Evolutionary conservation across 2,888 invertebrate genomes (phyloP), one percentile per base, ranked within the genome.

Genomic region (Leptinotarsa juncta): DNA sequence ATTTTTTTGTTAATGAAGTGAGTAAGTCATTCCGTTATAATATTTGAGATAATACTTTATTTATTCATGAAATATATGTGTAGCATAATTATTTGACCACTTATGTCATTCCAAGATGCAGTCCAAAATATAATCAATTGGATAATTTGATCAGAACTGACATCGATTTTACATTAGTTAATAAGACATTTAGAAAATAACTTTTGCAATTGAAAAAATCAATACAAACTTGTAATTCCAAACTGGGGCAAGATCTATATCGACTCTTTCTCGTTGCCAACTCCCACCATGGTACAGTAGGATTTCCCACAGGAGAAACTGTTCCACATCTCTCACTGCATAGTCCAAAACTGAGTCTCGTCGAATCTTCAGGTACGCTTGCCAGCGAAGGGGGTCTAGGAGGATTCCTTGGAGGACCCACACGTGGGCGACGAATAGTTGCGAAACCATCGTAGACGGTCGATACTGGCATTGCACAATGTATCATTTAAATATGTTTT

Each of bases 231-330:
- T 82, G 82, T 23, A 81, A 69, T 57, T 94, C 93, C 79, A 95
- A 90, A 78, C 94, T 93, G 66, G 95, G 95, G 86, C 96, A 96
- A 83, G 95, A 95, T 83, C 94, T 92, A 81, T 96, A 94, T 79
- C 95, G 92, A 82, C 93, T 93, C 67, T 90, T 89, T 80, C 94
- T 93, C 68, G 95, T 94, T 57, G 96, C 96, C 82, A 96, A 88
- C 88, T 96, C 96, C 93, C 95, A 96, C 96, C 96, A 96, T 0
- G 96, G 96, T 77, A 96, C 91, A 73, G 92, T 91, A 49, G 94
- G 94, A 82, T 93, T 93, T 20, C 84, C 84, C 48, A 79, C 78
- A 4, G 79, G 79, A 12, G 78, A 82, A 66, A 78, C 71, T 26
- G 72, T 70, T 1, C 72, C 73, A 23, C 74, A 75, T 60, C 70